phyloP scores from a whole-genome alignment of 1,140 invertebrate species.

The Conus betulinus region DNA sequence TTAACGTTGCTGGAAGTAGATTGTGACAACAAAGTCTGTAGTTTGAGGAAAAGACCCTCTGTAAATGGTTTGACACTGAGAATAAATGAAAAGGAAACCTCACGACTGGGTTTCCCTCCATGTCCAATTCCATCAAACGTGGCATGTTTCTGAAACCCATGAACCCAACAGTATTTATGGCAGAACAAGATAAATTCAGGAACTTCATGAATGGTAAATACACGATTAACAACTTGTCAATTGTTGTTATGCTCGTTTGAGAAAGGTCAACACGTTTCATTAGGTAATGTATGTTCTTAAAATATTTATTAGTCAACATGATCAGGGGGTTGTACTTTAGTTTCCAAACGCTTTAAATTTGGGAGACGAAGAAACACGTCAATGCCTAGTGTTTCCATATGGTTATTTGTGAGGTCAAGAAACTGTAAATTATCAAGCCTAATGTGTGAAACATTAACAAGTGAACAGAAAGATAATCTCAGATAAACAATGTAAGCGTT shows the following conservation, averaged over 20 bases:
- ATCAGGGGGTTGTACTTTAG: not conserved
- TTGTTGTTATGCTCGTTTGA: not conserved
- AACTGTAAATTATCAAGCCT: not conserved
- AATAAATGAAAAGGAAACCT: slow-evolving; percentile 26
- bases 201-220: not conserved
- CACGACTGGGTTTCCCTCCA: not conserved
- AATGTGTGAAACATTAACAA: not conserved
- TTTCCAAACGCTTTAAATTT: not conserved
- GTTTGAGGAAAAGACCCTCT: slow-evolving; percentile 38
- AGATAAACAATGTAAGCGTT: not conserved
- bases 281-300: not conserved
- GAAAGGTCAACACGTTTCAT: not conserved
- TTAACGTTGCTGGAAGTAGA: slow-evolving; percentile 29
- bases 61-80: not conserved
- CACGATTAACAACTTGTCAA: not conserved
- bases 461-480: not conserved
- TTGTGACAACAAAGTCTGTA: slow-evolving; percentile 57
- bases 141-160: not conserved
- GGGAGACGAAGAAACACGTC: not conserved
- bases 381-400: not conserved
- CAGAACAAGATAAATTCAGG: not conserved
- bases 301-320: not conserved
- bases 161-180: not conserved
- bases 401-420: not conserved
- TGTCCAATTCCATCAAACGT: not conserved